phyloP scores from a whole-genome alignment of 2,797 vertebrate species.

The Enteromius mattozi region DNA sequence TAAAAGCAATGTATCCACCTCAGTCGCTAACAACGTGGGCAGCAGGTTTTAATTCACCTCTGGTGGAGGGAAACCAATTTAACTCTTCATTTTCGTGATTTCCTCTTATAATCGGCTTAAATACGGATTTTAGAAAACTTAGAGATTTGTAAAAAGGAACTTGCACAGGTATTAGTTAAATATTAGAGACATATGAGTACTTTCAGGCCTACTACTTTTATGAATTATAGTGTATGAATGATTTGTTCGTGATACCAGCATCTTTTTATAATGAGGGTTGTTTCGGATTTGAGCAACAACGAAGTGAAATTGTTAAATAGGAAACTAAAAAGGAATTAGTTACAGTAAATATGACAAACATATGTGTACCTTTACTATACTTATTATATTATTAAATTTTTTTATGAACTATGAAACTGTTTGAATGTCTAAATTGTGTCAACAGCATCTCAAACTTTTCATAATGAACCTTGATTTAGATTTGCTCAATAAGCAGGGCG shows the following conservation, averaged over 20 bases:
- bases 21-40: not conserved
- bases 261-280: constrained; percentile 3
- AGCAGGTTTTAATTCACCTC: constrained; percentile 30
- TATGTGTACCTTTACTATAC: not conserved
- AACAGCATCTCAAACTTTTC: not conserved
- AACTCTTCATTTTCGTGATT: constrained; percentile 9
- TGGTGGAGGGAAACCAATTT: constrained; percentile 24
- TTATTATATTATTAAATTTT: not conserved
- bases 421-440: not conserved
- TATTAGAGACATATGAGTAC: constrained; percentile 1
- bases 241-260: not conserved
- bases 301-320: not conserved
- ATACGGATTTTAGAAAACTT: constrained; percentile 6
- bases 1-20: constrained; percentile 16
- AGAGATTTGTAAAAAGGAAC: constrained; percentile 10
- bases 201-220: not conserved
- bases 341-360: not conserved
- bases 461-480: not conserved
- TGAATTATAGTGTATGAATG: not conserved
- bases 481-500: not conserved
- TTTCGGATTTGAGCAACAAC: not conserved
- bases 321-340: not conserved
- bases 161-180: constrained; percentile 12
- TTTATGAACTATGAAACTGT: not conserved
- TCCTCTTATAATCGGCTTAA: constrained; percentile 33